Evolutionary conservation across 2,797 vertebrate species (phyloP), one percentile per base, ranked within the genome.

Genomic region (Sebastolobus alascanus): DNA sequence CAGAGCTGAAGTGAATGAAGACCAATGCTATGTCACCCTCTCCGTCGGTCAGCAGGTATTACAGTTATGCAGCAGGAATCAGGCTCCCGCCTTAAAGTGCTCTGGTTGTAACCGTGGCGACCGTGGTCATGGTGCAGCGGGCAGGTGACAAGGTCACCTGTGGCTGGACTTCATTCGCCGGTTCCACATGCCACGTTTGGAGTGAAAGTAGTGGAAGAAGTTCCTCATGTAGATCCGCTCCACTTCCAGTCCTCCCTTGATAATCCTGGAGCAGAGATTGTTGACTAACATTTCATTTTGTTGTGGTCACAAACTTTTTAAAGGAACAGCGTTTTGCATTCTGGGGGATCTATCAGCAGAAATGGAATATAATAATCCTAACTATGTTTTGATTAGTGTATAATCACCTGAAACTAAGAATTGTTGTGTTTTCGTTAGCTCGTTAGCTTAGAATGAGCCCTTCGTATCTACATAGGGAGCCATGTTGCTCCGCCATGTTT

Each of bases 161-260:
- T 37, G 68, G 37, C 74, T 72, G 38, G 46, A 64, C 10, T 68
- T 58, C 16, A 72, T 89, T 55, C 80, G 96, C 3, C 95, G 94
- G 94, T 97, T 98, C 99, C 99, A 99, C 99, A 99, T 99, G 90
- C 99, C 99, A 12, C 98, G 94, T 86, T 96, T 98, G 10, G 98
- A 98, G 93, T 99, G 99, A 90, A 95, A 97, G 88, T 97, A 92
- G 86, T 99, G 98, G 92, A 97, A 97, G 79, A 99, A 99, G 90
- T 99, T 98, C 79, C 98, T 97, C 89, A 99, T 81, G 82, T 96
- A 95, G 22, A 99, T 94, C 27, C 99, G 96, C 29, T 99, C 97
- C 81, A 99, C 98, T 89, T 99, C 99, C 88, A 99, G 91, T 20
- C 98, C 98, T 0, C 94, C 96, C 87, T 97, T 93, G 31, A 99